These are phyloP conservation scores for Cercopithecus mona DNA, from an alignment of 2,113 vertebrate genomes.

Conservation along the genomic window DNA sequence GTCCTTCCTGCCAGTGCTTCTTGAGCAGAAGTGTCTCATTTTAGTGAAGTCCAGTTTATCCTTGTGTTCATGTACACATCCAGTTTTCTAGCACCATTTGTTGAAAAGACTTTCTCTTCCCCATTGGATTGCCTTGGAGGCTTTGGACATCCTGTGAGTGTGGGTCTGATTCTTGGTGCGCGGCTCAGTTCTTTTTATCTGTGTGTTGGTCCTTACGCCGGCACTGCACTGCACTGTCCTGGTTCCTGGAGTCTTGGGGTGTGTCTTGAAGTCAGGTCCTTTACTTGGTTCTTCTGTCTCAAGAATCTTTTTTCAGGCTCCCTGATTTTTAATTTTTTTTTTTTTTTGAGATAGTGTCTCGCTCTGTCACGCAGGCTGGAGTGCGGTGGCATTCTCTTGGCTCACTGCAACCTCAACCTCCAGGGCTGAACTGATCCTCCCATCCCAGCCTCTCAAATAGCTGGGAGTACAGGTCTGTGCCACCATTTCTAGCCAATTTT, in stretches of 20 bases:
- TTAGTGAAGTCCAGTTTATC: neutral
- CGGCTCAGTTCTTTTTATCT: fast-evolving
- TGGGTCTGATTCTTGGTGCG: too few relatives aligned
- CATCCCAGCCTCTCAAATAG: neutral
- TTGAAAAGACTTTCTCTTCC: neutral
- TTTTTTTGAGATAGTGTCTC: neutral
- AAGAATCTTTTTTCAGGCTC: neutral
- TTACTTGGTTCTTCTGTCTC: too few relatives aligned
- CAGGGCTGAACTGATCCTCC: neutral
- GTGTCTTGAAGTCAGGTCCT: neutral
- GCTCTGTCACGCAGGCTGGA: neutral
- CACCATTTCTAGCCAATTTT: neutral
- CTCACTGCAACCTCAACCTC: neutral
- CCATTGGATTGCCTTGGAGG: neutral
- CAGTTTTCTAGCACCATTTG: neutral
- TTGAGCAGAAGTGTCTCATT: too few relatives aligned
- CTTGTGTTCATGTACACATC: neutral
- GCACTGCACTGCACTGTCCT: fast-evolving
- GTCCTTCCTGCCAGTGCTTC: too few relatives aligned
- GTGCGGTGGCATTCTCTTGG: neutral
- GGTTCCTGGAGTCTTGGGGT: neutral
- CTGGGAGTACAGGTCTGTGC: neutral
- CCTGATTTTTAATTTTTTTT: neutral
- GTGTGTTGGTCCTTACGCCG: fast-evolving
- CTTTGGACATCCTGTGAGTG: neutral